Base-by-base conservation (phyloP, 1,140 invertebrate species). In the Sycophaga agraensis region DNA sequence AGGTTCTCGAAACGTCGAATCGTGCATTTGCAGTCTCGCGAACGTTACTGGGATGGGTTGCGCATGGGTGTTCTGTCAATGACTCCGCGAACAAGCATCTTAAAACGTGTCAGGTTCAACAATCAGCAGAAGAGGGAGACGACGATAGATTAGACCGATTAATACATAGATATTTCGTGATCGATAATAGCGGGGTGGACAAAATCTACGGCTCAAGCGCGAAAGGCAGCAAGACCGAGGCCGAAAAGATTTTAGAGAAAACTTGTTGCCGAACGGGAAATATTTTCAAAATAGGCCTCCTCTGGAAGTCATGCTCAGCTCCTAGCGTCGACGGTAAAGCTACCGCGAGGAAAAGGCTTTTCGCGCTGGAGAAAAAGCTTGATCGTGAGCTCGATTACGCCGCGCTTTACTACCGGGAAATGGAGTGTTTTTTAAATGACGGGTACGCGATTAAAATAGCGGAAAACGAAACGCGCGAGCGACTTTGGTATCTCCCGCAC, bases 401-500 rank as follows among this genome's bases (percentile, higher is more conserved):
- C 0, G 3, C 21, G 0, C 7, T 22, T 2, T 68, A 69, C 34
- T 40, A 35, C 6, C 11, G 12, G 1, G 50, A 70, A 43, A 64
- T 69, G 24, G 3, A 69, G 1, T 48, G 61, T n/a, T 51, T 69
- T 9, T 8, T 67, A 14, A 12, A 54, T 17, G 28, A 63, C 16
- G 59, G 64, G 0, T 72, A 70, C 34, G 66, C 67, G 1, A 14
- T 19, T 31, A 40, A 49, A 28, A 22, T 70, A 24, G 31, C 24
- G 0, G n/a, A 46, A 2, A 39, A 54, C 11, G 1, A 19, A 1
- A 7, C 0, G 0, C 28, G 2, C 8, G 0, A 16, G 0, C 8
- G 56, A 12, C 14, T 48, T 0, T 68, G 67, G 61, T 73, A 73
- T 46, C 24, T 73, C 6, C 71, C 71, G 14, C 70, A 73, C 42